Evolutionary conservation across 2,113 vertebrate species (phyloP).

Genomic region (Pholis gunnellus): DNA sequence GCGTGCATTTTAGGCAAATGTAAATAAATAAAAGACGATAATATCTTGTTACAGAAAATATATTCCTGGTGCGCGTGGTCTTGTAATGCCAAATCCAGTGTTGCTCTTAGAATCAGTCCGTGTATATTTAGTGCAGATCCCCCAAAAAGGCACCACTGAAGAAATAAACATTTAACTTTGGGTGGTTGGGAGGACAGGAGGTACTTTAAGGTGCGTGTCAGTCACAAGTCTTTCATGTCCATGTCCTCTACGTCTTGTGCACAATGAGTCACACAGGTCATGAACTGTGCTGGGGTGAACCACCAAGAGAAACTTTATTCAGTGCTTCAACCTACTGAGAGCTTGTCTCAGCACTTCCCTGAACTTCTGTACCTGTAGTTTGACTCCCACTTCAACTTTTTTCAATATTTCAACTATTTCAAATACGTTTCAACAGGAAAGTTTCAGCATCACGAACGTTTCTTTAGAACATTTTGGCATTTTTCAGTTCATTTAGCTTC

Average conservation of each 20-base stretch:
- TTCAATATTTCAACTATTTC: background rate
- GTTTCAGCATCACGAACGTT: background rate
- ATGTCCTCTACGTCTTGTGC: background rate
- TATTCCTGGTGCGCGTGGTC: constrained; percentile 9
- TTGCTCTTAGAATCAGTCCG: constrained; percentile 24
- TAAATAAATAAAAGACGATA: constrained; percentile 19
- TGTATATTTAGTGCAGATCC: constrained; percentile 40
- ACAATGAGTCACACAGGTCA: background rate
- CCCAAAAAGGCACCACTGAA: constrained; percentile 27
- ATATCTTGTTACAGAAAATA: constrained; percentile 47
- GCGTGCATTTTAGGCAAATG: background rate
- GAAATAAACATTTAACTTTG: constrained; percentile 47
- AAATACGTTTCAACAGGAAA: background rate
- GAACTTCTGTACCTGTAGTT: background rate
- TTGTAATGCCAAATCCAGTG: constrained; percentile 10
- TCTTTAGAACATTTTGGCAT: background rate
- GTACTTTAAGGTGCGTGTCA: constrained; percentile 25
- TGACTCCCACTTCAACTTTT: background rate
- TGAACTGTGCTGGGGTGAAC: background rate
- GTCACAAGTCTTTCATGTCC: constrained; percentile 17
- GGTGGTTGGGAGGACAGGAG: constrained; percentile 10
- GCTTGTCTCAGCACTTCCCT: background rate
- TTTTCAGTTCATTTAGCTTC: background rate
- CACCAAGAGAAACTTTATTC: background rate
- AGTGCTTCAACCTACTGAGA: background rate